These are phyloP conservation scores for Etheostoma cragini DNA, from an alignment of 2,113 vertebrate species.

Conservation along the genomic window DNA sequence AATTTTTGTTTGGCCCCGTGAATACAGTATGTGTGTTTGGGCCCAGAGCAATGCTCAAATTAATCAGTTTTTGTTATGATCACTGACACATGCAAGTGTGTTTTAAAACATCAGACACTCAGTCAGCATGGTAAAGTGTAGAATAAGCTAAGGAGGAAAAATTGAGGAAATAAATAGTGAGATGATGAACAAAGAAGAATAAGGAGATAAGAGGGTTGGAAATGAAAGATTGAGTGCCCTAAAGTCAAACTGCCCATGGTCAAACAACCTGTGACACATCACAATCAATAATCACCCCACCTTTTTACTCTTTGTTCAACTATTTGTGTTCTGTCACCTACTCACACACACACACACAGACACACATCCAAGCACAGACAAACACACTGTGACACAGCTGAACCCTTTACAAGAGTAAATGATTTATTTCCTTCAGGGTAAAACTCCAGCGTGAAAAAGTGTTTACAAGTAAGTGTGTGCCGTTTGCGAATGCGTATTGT, in stretches of 20 bases:
- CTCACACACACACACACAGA: conserved; percentile 4
- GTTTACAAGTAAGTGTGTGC: conserved; percentile 34
- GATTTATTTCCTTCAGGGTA: conserved; percentile 41
- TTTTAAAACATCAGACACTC: conserved; percentile 5
- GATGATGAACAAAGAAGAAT: not conserved
- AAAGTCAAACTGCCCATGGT: not conserved
- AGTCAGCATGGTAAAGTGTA: not conserved
- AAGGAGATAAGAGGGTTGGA: not conserved
- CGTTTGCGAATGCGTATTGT: conserved; percentile 23
- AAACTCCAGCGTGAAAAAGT: conserved; percentile 48
- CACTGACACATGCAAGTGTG: conserved; percentile 12
- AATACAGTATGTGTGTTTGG: not conserved
- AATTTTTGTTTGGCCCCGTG: not conserved
- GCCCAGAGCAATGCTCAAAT: not conserved
- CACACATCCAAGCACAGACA: not conserved
- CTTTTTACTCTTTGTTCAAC: conserved; percentile 21
- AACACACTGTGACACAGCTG: conserved; percentile 42
- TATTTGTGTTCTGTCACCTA: conserved; percentile 20
- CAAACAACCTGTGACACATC: conserved; percentile 22
- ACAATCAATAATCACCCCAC: conserved; percentile 33
- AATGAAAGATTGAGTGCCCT: not conserved
- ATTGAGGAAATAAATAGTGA: not conserved
- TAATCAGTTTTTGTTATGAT: not conserved
- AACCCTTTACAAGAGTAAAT: conserved; percentile 52
- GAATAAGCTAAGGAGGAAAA: not conserved